Evolutionary conservation across 1,140 invertebrate species (phyloP).

Genomic region (Brachionus plicatilis): DNA sequence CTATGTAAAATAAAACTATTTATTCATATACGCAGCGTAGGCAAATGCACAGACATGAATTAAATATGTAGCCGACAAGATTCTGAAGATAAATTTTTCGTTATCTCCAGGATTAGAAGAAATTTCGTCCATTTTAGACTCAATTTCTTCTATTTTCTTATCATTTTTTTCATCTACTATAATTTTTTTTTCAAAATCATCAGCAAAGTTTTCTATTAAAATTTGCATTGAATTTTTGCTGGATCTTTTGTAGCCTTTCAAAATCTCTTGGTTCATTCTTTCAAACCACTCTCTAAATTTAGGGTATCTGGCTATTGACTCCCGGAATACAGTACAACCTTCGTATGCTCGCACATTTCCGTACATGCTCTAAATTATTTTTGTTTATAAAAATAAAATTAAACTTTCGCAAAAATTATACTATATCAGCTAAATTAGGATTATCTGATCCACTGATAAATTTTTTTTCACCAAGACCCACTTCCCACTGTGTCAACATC

Average conservation of each 20-base stretch:
- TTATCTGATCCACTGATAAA: neutral
- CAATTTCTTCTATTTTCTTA: neutral
- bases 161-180: neutral
- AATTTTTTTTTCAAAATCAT: neutral
- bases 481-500: neutral
- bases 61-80: neutral
- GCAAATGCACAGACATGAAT: conserved; percentile 13
- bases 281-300: conserved; percentile 26
- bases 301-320: conserved; percentile 23
- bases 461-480: neutral
- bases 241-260: neutral
- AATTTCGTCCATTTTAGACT: too few relatives aligned
- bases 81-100: neutral
- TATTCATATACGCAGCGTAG: neutral
- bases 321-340: conserved; percentile 16
- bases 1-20: neutral
- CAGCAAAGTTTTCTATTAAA: neutral
- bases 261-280: neutral
- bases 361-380: conserved; percentile 30
- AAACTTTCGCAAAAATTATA: neutral
- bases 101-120: neutral
- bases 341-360: conserved; percentile 4
- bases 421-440: conserved; percentile 20
- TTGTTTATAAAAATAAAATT: neutral
- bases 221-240: neutral